Base-by-base conservation (phyloP, 1,140 invertebrate genomes). In the Acromyrmex heyeri region DNA sequence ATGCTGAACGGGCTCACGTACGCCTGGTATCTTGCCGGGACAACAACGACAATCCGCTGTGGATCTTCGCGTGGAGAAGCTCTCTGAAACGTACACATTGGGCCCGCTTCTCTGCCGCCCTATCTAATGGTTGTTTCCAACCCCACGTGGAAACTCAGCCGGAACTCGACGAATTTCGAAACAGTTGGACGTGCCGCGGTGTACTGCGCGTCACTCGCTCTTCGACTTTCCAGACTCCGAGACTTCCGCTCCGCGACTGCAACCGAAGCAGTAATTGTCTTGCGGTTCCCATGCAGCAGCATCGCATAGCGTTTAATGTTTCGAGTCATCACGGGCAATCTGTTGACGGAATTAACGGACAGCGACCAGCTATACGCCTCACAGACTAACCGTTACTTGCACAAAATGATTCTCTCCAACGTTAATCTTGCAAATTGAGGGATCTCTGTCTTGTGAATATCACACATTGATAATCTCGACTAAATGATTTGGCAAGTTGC, bases 141-240 rank as follows among this genome's bases (percentile, higher is more conserved):
- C 70, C 27, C 8, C 21, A 14, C 16, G 30, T 44, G 38, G 64
- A 79, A 86, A 78, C 44, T 55, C 34, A 34, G 27, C 5, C 48
- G 73, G 27, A 89, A 88, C 70, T 88, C 67, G 65, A 50, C 24
- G 81, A 88, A 89, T 85, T 86, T 79, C 73, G 53, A 61, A 79
- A 70, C 69, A 59, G 59, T 88, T 88, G 86, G 75, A 73, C 76
- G 30, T 48, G 21, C 86, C 85, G 57, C 48, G 34, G 5, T 30
- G n/a, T 76, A 38, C 30, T 16, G 55, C 55, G 55, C 34, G 6
- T 14, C 21, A 16, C 64, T 72, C 30, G 64, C 78, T 72, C 78
- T 81, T 81, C 53, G 79, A 82, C 79, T 73, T 82, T 24, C 7
- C 67, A 73, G 55, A 75, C 79, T 83, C 38, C 38, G 55, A 14